Conservation (phyloP, 2,888 invertebrate species). For the Coremacera marginata region DNA sequence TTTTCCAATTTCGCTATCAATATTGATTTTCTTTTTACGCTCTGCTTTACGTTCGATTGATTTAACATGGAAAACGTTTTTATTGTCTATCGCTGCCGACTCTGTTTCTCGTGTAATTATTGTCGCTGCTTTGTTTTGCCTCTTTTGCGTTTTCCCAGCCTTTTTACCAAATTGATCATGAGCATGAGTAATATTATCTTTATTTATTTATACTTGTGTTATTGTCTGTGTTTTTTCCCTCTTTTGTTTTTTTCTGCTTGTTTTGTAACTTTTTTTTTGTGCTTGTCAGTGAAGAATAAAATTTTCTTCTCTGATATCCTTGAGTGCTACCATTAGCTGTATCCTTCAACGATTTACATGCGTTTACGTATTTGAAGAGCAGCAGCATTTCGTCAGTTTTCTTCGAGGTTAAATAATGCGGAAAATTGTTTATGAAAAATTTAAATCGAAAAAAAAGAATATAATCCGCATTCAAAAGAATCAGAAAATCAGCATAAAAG, state of each 20-base stretch:
- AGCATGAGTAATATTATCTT: constrained; percentile 1
- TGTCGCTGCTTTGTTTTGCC: neutral
- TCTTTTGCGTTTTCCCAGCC: neutral
- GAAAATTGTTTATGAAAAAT: constrained; percentile 30
- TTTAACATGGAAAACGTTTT: constrained; percentile 16
- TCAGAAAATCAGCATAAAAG: neutral
- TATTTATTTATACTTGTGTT: neutral
- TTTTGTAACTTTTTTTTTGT: neutral
- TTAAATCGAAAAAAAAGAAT: neutral
- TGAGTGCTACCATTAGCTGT: constrained; percentile 23
- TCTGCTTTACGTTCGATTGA: neutral
- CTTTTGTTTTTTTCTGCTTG: too few species aligned
- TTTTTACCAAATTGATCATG: neutral
- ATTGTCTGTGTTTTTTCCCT: too few species aligned
- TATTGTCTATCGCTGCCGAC: constrained; percentile 5
- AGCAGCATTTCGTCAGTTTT: neutral
- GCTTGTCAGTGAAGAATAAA: neutral
- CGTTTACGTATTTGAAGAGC: neutral
- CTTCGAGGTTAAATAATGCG: constrained; percentile 22
- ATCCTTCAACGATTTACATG: constrained; percentile 8
- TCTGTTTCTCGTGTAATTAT: neutral
- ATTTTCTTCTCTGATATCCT: neutral
- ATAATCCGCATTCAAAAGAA: constrained; percentile 18
- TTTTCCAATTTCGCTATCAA: neutral
- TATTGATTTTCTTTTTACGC: neutral